A percentile compares a stretch with the other conserved stretches of the same genome.
These are phyloP conservation scores for Scaptomyza flava DNA, from an alignment of 2,888 invertebrate genomes.

Conservation along the genomic window DNA sequence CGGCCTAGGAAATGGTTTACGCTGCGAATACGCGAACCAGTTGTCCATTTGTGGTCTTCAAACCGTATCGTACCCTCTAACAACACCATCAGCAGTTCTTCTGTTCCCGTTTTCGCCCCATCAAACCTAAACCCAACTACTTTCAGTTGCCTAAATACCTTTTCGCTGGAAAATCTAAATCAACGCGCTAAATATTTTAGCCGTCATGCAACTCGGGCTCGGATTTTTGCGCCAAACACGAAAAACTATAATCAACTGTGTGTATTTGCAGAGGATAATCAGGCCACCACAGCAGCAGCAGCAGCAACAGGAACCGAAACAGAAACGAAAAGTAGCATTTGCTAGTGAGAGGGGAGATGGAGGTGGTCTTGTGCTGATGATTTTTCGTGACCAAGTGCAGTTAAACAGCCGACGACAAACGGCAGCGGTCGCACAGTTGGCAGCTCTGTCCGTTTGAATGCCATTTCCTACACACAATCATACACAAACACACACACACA, in stretches of 20 bases:
- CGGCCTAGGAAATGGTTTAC: conserved; percentile 44
- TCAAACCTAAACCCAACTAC: neutral
- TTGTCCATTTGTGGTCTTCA: conserved; percentile 72
- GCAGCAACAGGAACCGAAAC: conserved; percentile 13
- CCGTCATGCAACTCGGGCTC: conserved; percentile 50
- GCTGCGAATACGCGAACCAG: conserved; percentile 22
- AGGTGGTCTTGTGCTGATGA: conserved; percentile 57
- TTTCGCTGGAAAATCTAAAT: conserved; percentile 75
- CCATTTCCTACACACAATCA: conserved; percentile 27
- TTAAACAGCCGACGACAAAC: conserved; percentile 74
- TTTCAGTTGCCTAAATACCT: conserved; percentile 68
- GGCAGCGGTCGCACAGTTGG: conserved; percentile 52
- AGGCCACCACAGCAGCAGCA: conserved; percentile 43
- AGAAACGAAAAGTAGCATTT: conserved; percentile 14
- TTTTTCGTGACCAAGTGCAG: conserved; percentile 81
- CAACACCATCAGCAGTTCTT: neutral
- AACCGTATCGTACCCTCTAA: conserved; percentile 3
- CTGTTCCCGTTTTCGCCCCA: neutral
- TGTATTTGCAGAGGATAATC: conserved; percentile 81
- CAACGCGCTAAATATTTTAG: conserved; percentile 81
- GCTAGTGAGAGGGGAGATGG: neutral
- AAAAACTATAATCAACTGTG: conserved; percentile 79
- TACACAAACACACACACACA: conserved; percentile 1
- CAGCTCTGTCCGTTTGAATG: conserved; percentile 54
- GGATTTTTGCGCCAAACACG: conserved; percentile 65